Conservation (phyloP, 2,888 invertebrate genomes). For the Pterobdella sp. region DNA sequence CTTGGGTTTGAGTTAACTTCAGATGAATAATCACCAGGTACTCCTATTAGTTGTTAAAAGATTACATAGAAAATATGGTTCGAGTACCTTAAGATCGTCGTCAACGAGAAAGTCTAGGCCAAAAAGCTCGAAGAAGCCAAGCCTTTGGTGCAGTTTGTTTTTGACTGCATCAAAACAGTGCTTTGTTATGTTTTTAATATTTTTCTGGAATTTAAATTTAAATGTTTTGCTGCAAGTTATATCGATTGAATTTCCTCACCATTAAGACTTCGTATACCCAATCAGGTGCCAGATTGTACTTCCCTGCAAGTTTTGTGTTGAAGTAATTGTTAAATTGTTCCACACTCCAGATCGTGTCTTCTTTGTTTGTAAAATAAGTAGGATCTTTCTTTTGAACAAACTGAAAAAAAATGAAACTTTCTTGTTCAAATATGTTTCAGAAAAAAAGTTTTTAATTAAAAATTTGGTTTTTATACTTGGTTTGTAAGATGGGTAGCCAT, state of each 20-base stretch:
- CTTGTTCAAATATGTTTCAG: too few species aligned
- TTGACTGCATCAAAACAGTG: constrained; percentile 50
- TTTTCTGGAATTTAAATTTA: constrained; percentile 43
- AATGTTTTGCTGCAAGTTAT: neutral
- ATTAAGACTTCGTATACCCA: constrained; percentile 48
- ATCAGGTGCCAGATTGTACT: constrained; percentile 44
- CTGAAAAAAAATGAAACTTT: constrained; percentile 40
- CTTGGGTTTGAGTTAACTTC: neutral
- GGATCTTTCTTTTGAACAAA: constrained; percentile 52
- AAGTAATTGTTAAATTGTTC: constrained; percentile 50
- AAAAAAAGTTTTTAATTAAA: too few species aligned
- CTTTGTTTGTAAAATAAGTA: constrained; percentile 48
- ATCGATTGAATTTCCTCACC: constrained; percentile 35
- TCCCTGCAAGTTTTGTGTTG: constrained; percentile 42
- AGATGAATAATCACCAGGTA: neutral
- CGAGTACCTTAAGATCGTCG: constrained; percentile 45
- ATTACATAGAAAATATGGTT: neutral
- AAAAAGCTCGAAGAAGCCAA: constrained; percentile 51
- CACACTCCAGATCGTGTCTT: constrained; percentile 52
- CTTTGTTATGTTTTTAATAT: constrained; percentile 49
- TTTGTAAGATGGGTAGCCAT: constrained; percentile 51
- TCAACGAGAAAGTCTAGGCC: constrained; percentile 52
- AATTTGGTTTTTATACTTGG: too few species aligned
- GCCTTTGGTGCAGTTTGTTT: constrained; percentile 45
- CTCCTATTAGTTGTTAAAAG: neutral